Conservation (phyloP, 2,113 vertebrate genomes). For the Felis chaus region DNA sequence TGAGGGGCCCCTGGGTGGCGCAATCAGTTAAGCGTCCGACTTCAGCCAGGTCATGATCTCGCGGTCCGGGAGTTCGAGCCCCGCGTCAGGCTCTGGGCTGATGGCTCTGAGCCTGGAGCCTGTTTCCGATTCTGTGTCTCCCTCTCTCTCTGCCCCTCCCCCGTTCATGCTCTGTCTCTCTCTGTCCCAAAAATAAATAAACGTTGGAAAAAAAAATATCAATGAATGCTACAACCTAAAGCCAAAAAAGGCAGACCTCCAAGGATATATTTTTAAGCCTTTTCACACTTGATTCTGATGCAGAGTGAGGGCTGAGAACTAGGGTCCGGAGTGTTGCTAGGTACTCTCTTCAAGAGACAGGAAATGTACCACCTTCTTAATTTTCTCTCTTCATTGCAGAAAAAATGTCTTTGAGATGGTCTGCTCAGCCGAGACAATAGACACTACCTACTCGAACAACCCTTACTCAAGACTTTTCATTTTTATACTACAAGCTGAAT, state of each 20-base stretch:
- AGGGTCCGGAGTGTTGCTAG: rapidly evolving
- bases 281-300: neutral
- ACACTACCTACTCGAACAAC: neutral
- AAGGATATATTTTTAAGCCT: neutral
- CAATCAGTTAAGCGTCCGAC: too few species aligned
- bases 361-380: too few species aligned
- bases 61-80: too few species aligned
- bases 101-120: too few species aligned
- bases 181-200: too few species aligned
- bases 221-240: neutral
- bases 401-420: neutral
- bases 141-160: too few species aligned
- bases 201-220: neutral
- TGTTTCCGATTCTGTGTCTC: too few species aligned
- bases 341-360: neutral
- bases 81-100: too few species aligned
- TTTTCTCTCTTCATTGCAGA: neutral
- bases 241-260: neutral
- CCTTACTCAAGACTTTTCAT: neutral
- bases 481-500: neutral
- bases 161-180: too few species aligned
- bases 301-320: neutral
- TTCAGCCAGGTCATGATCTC: too few species aligned
- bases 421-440: rapidly evolving
- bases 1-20: too few species aligned